Evolutionary conservation across 2,797 vertebrate species (phyloP), one percentile per base, ranked within the genome.

Genomic region (Cottoperca gobio): DNA sequence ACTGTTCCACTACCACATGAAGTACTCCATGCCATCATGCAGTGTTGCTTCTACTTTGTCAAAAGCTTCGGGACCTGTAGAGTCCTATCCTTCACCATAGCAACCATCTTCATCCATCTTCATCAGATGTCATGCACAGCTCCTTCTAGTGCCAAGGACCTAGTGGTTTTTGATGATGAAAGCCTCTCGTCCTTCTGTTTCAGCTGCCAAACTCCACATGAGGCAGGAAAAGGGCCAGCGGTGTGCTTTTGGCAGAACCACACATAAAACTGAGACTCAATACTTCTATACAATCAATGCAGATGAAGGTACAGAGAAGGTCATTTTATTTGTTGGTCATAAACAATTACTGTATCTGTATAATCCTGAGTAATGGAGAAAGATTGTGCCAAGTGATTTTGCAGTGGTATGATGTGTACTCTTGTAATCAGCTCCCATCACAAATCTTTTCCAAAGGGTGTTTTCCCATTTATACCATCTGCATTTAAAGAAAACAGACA

Each of bases 61-160:
- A 89, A 89, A 79, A 74, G 73, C 53, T 66, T 82, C 89, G 64
- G 86, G 90, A 87, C 71, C 60, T 83, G 77, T 61, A 82, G 85
- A 90, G 83, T 88, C 76, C 84, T 64, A 69, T 76, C 76, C 88
- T 81, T 84, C 79, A 63, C 91, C 87, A 84, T 86, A 66, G 91
- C 77, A 86, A 92, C 90, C 80, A 62, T 45, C 65, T 89, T 88
- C 90, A 93, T 95, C 87, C 70, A 91, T 94, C 94, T 94, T 92
- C 89, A 90, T 94, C 91, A 91, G 14, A 79, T 86, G 92, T 86
- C 91, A 88, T 35, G 46, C 60, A 46, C 66, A 61, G 78, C 50
- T 75, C 68, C 59, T 68, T 88, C 76, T 70, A 74, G 70, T 61
- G 83, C 86, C 26, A 68, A 82, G 69, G 81, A 90, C 78, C 81